Base-by-base conservation (phyloP, 2,888 invertebrate genomes). In the Pyrochroa serraticornis region DNA sequence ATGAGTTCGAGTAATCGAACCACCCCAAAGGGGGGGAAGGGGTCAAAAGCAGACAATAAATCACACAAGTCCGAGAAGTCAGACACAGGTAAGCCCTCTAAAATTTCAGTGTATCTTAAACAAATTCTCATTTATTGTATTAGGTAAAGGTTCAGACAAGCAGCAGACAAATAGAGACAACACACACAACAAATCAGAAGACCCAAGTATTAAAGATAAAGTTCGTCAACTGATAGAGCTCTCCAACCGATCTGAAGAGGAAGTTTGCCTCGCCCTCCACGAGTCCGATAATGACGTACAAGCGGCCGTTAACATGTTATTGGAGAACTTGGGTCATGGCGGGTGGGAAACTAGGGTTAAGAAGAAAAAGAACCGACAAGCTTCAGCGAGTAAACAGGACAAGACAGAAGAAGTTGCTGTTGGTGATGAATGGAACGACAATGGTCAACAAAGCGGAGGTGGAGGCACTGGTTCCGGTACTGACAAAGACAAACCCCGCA, bases 201-300 rank as follows among this genome's bases (percentile, higher is more conserved):
- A 87, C 75, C 82, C 85, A 51, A 81, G 82, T 62, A 78, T 87
- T 52, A 83, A 84, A 73, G 84, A 85, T 12, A 86, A 90, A 82
- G 91, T 95, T 64, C 86, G 87, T 72, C 88, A 90, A 81, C 84
- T 95, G 64, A 91, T 95, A 85, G 95, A 95, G 78, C 88, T 94
- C 85, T 95, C 96, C 52, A 88, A 91, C 70, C 89, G 91, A 74
- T 87, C 92, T 49, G 92, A 93, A 77, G 95, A 95, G 77, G 93
- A 94, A 80, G 95, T 93, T 51, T 91, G 92, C 74, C 90, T 93
- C 77, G 96, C 95, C 59, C 86, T 97, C 55, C 92, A 95, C 78
- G 96, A 97, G 83, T 91, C 92, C 74, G 93, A 95, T 81, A 89
- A 93, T 78, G 95, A 97, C 81, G 82, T 92, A 76, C 88, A 90